A percentile compares a stretch with the other conserved stretches of the same genome.
These are phyloP conservation scores for Sabatieria punctata DNA, from an alignment of 2,888 invertebrate genomes.

Conservation along the genomic window DNA sequence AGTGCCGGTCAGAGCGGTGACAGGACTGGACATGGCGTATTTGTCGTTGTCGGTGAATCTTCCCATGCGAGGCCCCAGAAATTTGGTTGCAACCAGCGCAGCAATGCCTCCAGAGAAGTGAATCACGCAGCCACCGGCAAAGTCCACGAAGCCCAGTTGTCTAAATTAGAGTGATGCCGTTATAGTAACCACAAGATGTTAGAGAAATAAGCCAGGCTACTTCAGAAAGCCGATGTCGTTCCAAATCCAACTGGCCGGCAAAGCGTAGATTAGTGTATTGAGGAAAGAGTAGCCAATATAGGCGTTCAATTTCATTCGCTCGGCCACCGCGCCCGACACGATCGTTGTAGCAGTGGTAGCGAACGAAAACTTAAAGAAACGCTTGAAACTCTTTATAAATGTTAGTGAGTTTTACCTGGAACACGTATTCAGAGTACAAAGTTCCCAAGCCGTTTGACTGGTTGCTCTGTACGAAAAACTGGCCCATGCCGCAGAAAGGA, in stretches of 20 bases:
- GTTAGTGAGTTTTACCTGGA: neutral
- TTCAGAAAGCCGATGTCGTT: too few relatives aligned
- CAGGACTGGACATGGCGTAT: too few relatives aligned
- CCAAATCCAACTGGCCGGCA: constrained; percentile 49
- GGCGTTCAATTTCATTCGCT: constrained; percentile 36
- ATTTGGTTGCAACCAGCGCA: constrained; percentile 68
- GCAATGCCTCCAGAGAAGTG: constrained; percentile 61
- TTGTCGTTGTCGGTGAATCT: too few relatives aligned
- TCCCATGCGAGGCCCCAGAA: constrained; percentile 70
- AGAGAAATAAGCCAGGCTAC: too few relatives aligned
- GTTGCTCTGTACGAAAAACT: neutral
- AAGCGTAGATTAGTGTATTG: too few relatives aligned
- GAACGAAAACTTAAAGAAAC: constrained; percentile 61
- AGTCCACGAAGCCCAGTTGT: constrained; percentile 32
- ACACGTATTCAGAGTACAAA: too few relatives aligned
- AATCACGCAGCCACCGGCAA: constrained; percentile 43
- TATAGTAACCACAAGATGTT: too few relatives aligned
- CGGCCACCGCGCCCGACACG: constrained; percentile 84
- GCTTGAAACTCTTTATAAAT: too few relatives aligned
- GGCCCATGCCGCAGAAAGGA: neutral
- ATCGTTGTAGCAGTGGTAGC: constrained; percentile 78
- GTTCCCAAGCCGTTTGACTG: too few relatives aligned
- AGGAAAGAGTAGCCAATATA: constrained; percentile 38
- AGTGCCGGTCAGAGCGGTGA: too few relatives aligned
- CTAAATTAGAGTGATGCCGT: too few relatives aligned